Evolutionary conservation across 2,113 vertebrate genomes (phyloP).

Genomic region (Lophura nycthemera): DNA sequence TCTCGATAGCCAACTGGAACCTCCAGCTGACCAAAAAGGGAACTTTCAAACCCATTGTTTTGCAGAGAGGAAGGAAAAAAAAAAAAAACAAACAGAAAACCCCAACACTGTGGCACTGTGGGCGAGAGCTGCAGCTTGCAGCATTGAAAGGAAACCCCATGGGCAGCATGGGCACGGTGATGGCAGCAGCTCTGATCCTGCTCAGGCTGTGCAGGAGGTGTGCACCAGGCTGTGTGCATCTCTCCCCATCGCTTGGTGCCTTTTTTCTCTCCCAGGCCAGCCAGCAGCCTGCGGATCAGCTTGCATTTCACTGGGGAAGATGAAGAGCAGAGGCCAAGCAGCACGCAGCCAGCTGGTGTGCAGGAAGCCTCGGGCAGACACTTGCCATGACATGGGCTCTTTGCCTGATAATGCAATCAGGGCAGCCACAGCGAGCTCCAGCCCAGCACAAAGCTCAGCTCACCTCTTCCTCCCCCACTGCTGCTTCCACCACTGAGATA

Average conservation of each 20-base stretch:
- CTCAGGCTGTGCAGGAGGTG: rapidly evolving
- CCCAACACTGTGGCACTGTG: not conserved
- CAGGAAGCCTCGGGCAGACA: not conserved
- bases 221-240: rapidly evolving
- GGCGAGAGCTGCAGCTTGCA: not conserved
- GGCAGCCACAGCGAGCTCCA: not conserved
- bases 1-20: not conserved
- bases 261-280: not conserved
- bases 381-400: not conserved
- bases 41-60: not conserved
- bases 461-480: not conserved
- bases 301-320: not conserved
- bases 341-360: not conserved
- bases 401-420: not conserved
- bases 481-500: not conserved
- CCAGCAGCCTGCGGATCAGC: rapidly evolving
- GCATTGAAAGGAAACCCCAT: not conserved
- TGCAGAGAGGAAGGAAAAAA: not conserved
- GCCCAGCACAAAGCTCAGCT: not conserved
- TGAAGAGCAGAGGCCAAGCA: not conserved
- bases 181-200: not conserved
- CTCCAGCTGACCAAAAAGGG: not conserved
- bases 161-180: not conserved
- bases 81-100: not conserved
- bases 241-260: not conserved